These are phyloP conservation scores for Neotoma lepida DNA, from an alignment of 2,113 vertebrate genomes.

Conservation along the genomic window DNA sequence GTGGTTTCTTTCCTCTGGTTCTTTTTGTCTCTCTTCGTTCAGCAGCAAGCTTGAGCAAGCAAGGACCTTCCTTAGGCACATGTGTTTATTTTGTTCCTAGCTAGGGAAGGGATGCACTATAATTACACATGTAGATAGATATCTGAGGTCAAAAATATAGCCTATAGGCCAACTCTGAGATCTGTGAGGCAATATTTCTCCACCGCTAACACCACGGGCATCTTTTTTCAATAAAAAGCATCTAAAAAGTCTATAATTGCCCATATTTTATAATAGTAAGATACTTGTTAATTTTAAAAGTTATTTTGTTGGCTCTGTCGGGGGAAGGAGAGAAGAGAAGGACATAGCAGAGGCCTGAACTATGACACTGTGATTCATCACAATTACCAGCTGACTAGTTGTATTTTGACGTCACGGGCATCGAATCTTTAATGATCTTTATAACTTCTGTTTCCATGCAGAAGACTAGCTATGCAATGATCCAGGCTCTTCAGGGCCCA, in stretches of 20 bases:
- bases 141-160: background rate
- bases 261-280: conserved; percentile 1
- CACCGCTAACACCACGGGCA: background rate
- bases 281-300: background rate
- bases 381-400: background rate
- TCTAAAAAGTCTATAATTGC: background rate
- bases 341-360: background rate
- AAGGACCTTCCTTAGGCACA: background rate
- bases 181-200: background rate
- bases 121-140: background rate
- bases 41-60: background rate
- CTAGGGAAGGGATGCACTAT: background rate
- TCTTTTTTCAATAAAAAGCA: conserved; percentile 7
- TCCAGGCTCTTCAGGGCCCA: background rate
- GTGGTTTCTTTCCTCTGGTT: background rate
- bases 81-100: background rate
- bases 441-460: background rate
- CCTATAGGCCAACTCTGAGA: background rate
- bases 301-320: background rate
- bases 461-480: background rate
- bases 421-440: conserved; percentile 3
- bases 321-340: background rate
- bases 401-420: background rate
- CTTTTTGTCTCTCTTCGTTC: background rate
- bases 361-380: background rate